These are phyloP conservation scores for Orthonevra nobilis DNA, from an alignment of 2,888 invertebrate genomes.

Conservation along the genomic window DNA sequence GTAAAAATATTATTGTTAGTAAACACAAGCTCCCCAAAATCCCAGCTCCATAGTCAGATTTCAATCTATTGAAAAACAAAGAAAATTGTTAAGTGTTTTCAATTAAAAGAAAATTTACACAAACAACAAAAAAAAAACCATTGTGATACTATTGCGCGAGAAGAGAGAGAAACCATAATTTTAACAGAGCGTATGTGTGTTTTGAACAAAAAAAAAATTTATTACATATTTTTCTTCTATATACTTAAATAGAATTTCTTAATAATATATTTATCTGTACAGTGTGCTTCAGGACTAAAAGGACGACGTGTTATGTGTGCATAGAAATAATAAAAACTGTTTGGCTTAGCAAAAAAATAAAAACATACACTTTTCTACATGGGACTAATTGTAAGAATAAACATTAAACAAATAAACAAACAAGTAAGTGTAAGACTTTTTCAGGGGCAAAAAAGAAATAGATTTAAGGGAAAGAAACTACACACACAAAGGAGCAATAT, in stretches of 20 bases:
- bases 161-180: slow-evolving; percentile 47
- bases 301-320: slow-evolving; percentile 63
- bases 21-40: slow-evolving; percentile 7
- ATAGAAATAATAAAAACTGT: slow-evolving; percentile 5
- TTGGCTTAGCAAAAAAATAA: slow-evolving; percentile 24
- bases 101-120: slow-evolving; percentile 61
- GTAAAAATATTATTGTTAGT: slow-evolving; percentile 43
- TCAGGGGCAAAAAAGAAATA: slow-evolving; percentile 21
- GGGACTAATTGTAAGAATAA: slow-evolving; percentile 54
- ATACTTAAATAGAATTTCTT: slow-evolving; percentile 27
- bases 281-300: slow-evolving; percentile 65
- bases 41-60: slow-evolving; percentile 39
- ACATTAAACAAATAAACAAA: slow-evolving; percentile 22
- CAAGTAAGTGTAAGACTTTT: slow-evolving; percentile 27
- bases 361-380: slow-evolving; percentile 45
- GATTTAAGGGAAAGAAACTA: slow-evolving; percentile 23
- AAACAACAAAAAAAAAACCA: slow-evolving; percentile 46
- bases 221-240: slow-evolving; percentile 43
- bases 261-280: slow-evolving; percentile 47
- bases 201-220: slow-evolving; percentile 15
- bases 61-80: slow-evolving; percentile 29
- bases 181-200: slow-evolving; percentile 39
- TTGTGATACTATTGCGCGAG: slow-evolving; percentile 58
- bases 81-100: slow-evolving; percentile 31
- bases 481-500: slow-evolving; percentile 56